phyloP scores from a whole-genome alignment of 2,797 vertebrate species.

The Valencia hispanica region DNA sequence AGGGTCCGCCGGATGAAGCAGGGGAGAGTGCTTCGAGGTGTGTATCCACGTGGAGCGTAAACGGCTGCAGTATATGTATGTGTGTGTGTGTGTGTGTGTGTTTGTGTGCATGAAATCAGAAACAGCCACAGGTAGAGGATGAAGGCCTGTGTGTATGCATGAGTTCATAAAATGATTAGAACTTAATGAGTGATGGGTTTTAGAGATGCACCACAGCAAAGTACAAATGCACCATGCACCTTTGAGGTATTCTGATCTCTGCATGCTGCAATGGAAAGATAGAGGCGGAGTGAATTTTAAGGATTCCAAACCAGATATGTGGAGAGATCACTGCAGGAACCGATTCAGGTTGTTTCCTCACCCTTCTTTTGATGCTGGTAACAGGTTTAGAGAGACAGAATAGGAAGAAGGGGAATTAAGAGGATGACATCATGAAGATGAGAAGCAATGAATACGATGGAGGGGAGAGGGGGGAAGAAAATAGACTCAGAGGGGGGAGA shows the following conservation, averaged over 20 bases:
- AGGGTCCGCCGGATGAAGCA: constrained; percentile 91
- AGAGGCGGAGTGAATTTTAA: constrained; percentile 45
- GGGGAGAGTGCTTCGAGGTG: constrained; percentile 89
- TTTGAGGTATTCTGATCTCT: constrained; percentile 49
- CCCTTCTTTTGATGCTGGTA: constrained; percentile 40
- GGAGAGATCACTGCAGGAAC: constrained; percentile 4
- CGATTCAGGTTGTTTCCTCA: constrained; percentile 36
- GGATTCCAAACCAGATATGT: constrained; percentile 14
- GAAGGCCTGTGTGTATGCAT: not conserved
- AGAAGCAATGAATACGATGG: constrained; percentile 59
- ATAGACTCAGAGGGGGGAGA: constrained; percentile 9
- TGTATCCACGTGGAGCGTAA: constrained; percentile 72
- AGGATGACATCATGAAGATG: constrained; percentile 69
- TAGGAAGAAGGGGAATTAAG: constrained; percentile 53
- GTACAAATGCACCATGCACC: constrained; percentile 39
- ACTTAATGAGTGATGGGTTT: not conserved
- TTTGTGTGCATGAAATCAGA: constrained; percentile 3
- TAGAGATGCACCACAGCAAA: constrained; percentile 35
- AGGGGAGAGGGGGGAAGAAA: constrained; percentile 18
- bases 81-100: constrained; percentile 10
- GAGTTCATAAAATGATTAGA: constrained; percentile 11
- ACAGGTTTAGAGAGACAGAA: constrained; percentile 52
- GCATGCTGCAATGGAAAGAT: constrained; percentile 24
- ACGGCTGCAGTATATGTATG: constrained; percentile 12
- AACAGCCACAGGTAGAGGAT: constrained; percentile 5